Evolutionary conservation across 2,888 invertebrate species (phyloP), one percentile per base, ranked within the genome.

Genomic region (Pseudococcus viburni): DNA sequence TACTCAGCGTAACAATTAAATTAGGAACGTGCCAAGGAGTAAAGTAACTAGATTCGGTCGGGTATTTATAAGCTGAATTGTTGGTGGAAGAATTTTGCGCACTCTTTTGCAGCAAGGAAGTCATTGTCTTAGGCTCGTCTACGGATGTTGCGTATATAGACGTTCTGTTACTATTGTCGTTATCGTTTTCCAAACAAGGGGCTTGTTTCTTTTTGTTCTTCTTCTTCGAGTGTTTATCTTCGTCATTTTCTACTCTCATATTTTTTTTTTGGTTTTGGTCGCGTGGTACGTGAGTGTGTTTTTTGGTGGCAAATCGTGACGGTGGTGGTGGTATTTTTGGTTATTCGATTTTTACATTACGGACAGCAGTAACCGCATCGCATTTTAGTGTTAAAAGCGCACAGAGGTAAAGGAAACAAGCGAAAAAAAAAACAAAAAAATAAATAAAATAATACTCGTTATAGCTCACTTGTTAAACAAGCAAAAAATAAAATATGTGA

Each of bases 311-410:
- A 64, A 64, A 59, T 68, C 80, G 80, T 46, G 46, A 46, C 26
- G 39, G 64, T 64, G 64, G 64, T 59, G 7, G 19, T 26, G 80
- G 42, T 33, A 55, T 51, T 84, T 85, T 55, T 26, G 59, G 22
- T 26, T 46, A 85, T 33, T 46, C 39, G 59, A 85, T 85, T 85
- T 85, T 85, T 85, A 64, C 59, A 39, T 46, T 85, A 85, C 33
- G 80, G 80, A 85, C 85, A 85, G 85, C 85, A 85, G 59, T 59
- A 59, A 86, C 68, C 86, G 46, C 33, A 19, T 42, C 46, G 19
- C 68, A 68, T 6, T 68, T 86, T 86, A 86, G 86, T 68, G 86
- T 86, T 86, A 86, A 86, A 86, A 86, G 86, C 86, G 86, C 42
- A 83, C 80, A 83, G 80, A 83, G 80, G 80, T 46, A 83, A 83